These are phyloP conservation scores for Eupithecia vulgata DNA, from an alignment of 2,888 invertebrate species.

Conservation along the genomic window DNA sequence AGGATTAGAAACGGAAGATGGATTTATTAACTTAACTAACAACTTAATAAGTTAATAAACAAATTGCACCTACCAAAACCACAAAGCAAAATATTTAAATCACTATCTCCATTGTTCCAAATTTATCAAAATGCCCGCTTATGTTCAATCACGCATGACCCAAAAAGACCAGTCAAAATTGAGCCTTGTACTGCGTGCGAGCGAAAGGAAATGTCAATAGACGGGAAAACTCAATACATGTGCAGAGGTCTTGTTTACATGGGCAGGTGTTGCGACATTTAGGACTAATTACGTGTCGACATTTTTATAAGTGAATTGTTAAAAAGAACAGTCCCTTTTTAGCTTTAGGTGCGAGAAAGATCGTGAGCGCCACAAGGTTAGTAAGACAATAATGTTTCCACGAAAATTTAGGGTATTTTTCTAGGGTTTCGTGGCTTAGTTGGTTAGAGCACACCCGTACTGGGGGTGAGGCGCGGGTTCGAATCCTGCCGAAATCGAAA, in stretches of 20 bases:
- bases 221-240: slow-evolving; percentile 41
- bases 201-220: slow-evolving; percentile 36
- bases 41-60: too few relatives aligned
- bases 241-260: slow-evolving; percentile 48
- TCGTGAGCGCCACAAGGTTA: background rate
- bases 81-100: slow-evolving; percentile 33
- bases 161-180: slow-evolving; percentile 28
- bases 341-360: background rate
- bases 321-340: background rate
- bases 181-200: slow-evolving; percentile 25
- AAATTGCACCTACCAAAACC: slow-evolving; percentile 13
- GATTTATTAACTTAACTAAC: too few relatives aligned
- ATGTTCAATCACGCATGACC: slow-evolving; percentile 34
- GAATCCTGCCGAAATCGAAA: too few relatives aligned
- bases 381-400: too few relatives aligned
- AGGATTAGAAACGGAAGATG: too few relatives aligned
- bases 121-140: slow-evolving; percentile 44
- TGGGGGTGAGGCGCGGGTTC: too few relatives aligned
- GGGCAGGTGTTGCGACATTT: slow-evolving; percentile 51
- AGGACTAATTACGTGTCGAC: slow-evolving; percentile 38
- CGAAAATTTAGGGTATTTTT: too few relatives aligned
- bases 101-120: slow-evolving; percentile 47
- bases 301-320: too few relatives aligned
- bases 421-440: too few relatives aligned
- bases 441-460: too few relatives aligned